phyloP scores from a whole-genome alignment of 2,113 vertebrate species.

The Emydura subglobosa region DNA sequence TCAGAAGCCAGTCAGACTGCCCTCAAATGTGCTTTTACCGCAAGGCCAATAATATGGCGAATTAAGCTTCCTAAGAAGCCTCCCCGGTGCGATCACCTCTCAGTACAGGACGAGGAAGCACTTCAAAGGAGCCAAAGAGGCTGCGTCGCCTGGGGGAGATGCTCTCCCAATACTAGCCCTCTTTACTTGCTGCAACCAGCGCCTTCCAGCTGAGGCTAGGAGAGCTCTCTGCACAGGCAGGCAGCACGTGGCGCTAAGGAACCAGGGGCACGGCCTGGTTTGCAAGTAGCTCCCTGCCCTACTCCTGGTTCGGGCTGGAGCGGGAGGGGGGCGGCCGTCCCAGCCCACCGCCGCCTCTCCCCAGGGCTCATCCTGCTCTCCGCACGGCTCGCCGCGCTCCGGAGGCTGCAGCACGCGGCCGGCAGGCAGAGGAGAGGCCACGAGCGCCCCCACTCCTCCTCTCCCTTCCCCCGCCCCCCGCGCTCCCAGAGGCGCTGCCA shows the following conservation, averaged over 20 bases:
- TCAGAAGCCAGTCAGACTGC: background rate
- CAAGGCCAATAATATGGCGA: background rate
- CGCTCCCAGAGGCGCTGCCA: constrained; percentile 16
- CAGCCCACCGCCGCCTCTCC: background rate
- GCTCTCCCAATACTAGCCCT: background rate
- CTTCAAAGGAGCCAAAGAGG: background rate
- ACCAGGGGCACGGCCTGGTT: background rate
- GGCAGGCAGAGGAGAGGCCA: background rate
- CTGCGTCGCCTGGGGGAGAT: background rate
- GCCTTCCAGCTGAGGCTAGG: background rate
- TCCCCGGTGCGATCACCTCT: background rate
- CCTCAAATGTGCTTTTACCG: background rate
- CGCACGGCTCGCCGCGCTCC: fast-evolving
- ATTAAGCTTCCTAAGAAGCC: background rate
- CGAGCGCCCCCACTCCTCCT: background rate
- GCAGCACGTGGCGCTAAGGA: too few relatives aligned
- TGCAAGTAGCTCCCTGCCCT: background rate
- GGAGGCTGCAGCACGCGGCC: background rate
- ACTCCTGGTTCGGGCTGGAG: too few relatives aligned
- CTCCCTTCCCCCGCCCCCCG: background rate
- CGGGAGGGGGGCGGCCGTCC: background rate
- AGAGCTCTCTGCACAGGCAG: background rate
- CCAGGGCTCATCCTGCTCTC: background rate
- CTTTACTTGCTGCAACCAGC: background rate
- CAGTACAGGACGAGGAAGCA: background rate